Evolutionary conservation across 2,797 vertebrate genomes (phyloP).

Genomic region (Cynodonichthys magdalenae): DNA sequence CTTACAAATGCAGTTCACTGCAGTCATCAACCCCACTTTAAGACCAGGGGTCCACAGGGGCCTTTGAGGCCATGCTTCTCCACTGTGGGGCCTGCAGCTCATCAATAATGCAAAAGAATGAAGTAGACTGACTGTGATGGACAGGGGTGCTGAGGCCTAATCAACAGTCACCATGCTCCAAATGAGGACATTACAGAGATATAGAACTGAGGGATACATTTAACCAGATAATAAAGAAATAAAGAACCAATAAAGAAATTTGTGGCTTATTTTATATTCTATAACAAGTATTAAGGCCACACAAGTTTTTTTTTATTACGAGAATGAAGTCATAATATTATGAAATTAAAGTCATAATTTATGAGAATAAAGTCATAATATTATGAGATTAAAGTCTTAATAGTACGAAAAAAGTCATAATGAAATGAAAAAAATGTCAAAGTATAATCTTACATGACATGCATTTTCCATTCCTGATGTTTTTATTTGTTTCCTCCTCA

Average conservation of each 20-base stretch:
- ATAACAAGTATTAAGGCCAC: conserved; percentile 10
- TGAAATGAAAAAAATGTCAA: too few relatives aligned
- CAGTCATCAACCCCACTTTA: conserved; percentile 40
- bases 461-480: too few relatives aligned
- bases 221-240: too few relatives aligned
- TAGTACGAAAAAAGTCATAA: too few relatives aligned
- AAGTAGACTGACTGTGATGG: conserved; percentile 66
- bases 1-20: conserved; percentile 21
- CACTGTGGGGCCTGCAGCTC: conserved; percentile 40
- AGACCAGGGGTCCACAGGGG: conserved; percentile 41
- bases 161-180: conserved; percentile 52
- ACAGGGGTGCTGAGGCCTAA: conserved; percentile 59
- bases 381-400: too few relatives aligned
- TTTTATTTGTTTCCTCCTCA: too few relatives aligned
- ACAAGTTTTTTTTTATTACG: too few relatives aligned
- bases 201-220: conserved; percentile 53
- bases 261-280: conserved; percentile 39
- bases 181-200: conserved; percentile 41
- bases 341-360: too few relatives aligned
- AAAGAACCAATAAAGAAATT: too few relatives aligned
- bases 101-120: conserved; percentile 80
- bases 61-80: conserved; percentile 71
- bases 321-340: too few relatives aligned
- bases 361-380: too few relatives aligned
- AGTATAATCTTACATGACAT: too few relatives aligned